phyloP scores from a whole-genome alignment of 2,113 vertebrate genomes.

The Tetrax tetrax region DNA sequence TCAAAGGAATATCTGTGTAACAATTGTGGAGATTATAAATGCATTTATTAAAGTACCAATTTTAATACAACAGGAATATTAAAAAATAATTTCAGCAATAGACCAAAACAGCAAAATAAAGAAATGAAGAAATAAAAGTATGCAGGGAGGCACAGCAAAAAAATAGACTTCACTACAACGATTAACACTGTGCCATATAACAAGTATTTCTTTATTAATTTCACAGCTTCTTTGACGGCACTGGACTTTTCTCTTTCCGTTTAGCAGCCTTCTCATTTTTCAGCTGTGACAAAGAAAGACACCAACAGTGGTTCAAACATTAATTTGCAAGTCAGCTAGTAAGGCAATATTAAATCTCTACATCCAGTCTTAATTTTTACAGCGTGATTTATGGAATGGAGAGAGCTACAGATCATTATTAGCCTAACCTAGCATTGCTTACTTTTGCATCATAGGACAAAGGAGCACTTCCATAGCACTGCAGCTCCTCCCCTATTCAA shows the following conservation, averaged over 20 bases:
- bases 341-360: background rate
- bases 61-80: background rate
- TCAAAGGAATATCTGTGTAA: background rate
- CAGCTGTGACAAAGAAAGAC: constrained; percentile 67
- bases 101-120: background rate
- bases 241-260: constrained; percentile 33
- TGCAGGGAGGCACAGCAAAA: background rate
- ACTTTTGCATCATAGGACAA: background rate
- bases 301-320: background rate
- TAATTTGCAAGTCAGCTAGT: background rate
- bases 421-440: background rate
- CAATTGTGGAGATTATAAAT: background rate
- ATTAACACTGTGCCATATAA: background rate
- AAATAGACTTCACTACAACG: background rate
- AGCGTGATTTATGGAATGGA: background rate
- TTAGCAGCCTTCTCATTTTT: constrained; percentile 74
- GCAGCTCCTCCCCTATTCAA: background rate
- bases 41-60: background rate
- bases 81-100: background rate
- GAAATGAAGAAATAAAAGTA: background rate
- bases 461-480: background rate
- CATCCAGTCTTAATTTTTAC: background rate
- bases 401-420: background rate
- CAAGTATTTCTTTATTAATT: background rate
- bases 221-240: constrained; percentile 43